Evolutionary conservation across 2,888 invertebrate genomes (phyloP), one percentile per base, ranked within the genome.

Genomic region (Muscina levida): DNA sequence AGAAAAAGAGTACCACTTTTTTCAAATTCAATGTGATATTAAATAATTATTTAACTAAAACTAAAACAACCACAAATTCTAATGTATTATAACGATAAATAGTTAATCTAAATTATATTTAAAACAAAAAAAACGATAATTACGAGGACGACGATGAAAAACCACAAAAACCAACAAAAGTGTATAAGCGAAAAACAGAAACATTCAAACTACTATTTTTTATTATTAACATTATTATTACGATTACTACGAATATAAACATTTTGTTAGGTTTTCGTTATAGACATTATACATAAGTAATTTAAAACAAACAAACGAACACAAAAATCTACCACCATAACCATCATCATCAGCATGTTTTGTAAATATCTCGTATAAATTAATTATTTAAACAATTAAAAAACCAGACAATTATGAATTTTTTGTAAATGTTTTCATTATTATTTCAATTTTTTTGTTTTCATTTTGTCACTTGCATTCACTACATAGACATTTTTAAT

Each of bases 1-100:
- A 62, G 57, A 66, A 78, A 65, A 84, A 80, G 48, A 53, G 74
- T 75, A 78, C 74, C 81, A 82, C 82, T 84, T 82, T 85, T 84
- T 85, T 85, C 85, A 84, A 85, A 86, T 85, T 86, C 85, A 86
- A 86, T 86, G 86, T 86, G 86, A 86, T 86, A 86, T 86, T 84
- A 84, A 83, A 82, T 84, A 83, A 84, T 84, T 84, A 79, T 79
- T 82, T 76, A 82, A 82, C 67, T 37, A 76, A 53, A 73, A 56
- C 44, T 4, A 44, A 31, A 31, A 31, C 26, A 37, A 13, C 26
- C 13, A 57, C 15, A 57, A 59, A 62, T 37, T 62, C 62, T 62
- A 62, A 68, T 78, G 78, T 78, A 78, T 75, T 78, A 75, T 82
- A 71, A 39, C 13, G n/a, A 68, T 24, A 19, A 65, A 68, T 76